These are phyloP conservation scores for Speoplatyrhinus poulsoni DNA, from an alignment of 2,113 vertebrate species.

Conservation along the genomic window DNA sequence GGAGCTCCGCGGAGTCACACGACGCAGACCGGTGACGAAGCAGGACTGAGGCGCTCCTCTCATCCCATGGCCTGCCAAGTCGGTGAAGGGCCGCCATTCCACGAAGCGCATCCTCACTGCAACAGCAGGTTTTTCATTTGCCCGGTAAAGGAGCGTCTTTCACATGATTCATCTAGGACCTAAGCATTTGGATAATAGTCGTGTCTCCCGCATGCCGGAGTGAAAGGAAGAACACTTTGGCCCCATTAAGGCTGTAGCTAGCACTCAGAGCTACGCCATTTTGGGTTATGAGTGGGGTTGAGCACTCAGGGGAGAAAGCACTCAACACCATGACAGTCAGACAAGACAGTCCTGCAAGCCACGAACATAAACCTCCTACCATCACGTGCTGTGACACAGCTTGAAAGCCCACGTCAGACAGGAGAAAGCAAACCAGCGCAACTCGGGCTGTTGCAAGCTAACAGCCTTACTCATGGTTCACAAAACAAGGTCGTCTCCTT, in stretches of 20 bases:
- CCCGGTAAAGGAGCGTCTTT: slow-evolving; percentile 5
- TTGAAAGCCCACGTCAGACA: neutral
- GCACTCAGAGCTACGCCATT: slow-evolving; percentile 30
- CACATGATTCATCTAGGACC: slow-evolving; percentile 14
- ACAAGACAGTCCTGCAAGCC: slow-evolving; percentile 17
- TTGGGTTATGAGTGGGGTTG: slow-evolving; percentile 35
- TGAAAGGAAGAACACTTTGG: slow-evolving; percentile 41
- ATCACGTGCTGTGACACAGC: slow-evolving; percentile 6
- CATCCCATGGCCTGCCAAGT: neutral
- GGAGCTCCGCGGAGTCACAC: slow-evolving; percentile 28
- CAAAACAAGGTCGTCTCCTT: slow-evolving; percentile 28
- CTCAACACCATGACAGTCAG: slow-evolving; percentile 31
- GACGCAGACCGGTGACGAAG: slow-evolving; percentile 19
- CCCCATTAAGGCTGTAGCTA: slow-evolving; percentile 32
- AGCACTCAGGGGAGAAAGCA: slow-evolving; percentile 31
- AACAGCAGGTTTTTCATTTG: slow-evolving; percentile 24
- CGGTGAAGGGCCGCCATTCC: slow-evolving; percentile 5
- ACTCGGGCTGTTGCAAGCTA: neutral
- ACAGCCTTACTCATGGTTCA: neutral
- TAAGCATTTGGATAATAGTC: slow-evolving; percentile 31
- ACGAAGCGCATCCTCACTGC: neutral
- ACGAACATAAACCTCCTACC: slow-evolving; percentile 20
- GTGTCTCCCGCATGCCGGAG: slow-evolving; percentile 20
- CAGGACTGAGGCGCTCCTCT: neutral
- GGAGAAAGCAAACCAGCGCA: neutral